Percentiles rank a stretch among this genome's conserved stretches.
Conservation (phyloP, 2,888 invertebrate genomes). For the Endotricha flammealis region DNA sequence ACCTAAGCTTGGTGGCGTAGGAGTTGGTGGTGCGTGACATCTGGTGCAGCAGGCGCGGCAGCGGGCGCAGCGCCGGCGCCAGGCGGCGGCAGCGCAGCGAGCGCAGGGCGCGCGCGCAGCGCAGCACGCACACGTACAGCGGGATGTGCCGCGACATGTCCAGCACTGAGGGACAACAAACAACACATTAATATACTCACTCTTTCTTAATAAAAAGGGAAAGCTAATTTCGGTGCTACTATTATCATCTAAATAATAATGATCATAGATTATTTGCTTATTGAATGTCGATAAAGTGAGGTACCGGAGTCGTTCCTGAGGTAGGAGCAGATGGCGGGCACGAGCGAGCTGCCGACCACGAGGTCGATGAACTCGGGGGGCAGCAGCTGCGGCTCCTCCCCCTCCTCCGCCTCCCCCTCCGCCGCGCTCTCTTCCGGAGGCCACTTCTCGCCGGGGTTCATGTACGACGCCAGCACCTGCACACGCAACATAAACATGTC, state of each 20-base stretch:
- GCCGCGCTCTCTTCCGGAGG: conserved; percentile 66
- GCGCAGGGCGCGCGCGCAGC: conserved; percentile 87
- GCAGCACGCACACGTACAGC: conserved; percentile 91
- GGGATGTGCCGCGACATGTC: conserved; percentile 99
- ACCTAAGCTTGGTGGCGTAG: conserved; percentile 91
- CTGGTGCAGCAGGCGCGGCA: conserved; percentile 87
- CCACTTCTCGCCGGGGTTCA: conserved; percentile 84
- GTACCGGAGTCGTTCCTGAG: conserved; percentile 93
- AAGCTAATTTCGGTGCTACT: too few species aligned
- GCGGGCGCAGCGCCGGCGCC: conserved; percentile 67
- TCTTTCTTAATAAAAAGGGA: background rate
- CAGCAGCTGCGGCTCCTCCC: conserved; percentile 58
- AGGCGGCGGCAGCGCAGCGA: conserved; percentile 84
- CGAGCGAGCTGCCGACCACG: conserved; percentile 88
- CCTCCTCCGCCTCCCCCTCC: conserved; percentile 35
- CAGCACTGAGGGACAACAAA: conserved; percentile 82
- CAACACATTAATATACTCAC: background rate
- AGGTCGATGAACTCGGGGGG: conserved; percentile 87
- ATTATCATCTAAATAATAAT: too few species aligned
- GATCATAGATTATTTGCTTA: too few species aligned
- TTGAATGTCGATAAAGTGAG: too few species aligned
- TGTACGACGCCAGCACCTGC: conserved; percentile 91
- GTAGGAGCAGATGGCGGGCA: conserved; percentile 93
- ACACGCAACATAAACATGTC: background rate
- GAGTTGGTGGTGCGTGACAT: conserved; percentile 96